Percentiles rank a stretch among this genome's conserved stretches.
Conservation (phyloP, 2,797 vertebrate species). For the Falco berigora region DNA sequence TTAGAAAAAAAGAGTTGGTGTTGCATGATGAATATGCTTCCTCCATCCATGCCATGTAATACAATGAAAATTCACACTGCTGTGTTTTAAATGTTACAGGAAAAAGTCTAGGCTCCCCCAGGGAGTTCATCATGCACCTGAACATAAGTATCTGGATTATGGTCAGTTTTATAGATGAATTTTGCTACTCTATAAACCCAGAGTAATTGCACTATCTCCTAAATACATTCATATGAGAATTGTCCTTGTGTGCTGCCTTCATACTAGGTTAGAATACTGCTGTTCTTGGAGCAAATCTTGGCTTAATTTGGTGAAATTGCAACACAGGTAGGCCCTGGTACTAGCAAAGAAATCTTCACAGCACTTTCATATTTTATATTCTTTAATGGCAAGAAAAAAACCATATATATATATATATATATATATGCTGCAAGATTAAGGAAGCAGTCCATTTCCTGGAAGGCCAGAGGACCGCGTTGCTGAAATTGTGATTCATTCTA, state of each 20-base stretch:
- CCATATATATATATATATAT: no score
- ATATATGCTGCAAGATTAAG: neutral
- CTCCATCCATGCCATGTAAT: neutral
- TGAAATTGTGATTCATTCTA: neutral
- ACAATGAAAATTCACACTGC: neutral
- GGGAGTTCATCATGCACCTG: neutral
- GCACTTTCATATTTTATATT: neutral
- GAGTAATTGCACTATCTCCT: neutral
- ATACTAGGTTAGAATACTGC: neutral
- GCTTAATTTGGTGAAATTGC: neutral
- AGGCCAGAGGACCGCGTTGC: neutral
- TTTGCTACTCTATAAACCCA: neutral
- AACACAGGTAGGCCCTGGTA: neutral
- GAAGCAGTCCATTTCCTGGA: neutral
- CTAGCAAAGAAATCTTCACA: neutral
- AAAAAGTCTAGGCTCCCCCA: neutral
- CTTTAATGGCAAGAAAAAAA: neutral
- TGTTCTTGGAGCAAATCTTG: neutral
- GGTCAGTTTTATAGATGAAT: neutral
- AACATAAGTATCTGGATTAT: neutral
- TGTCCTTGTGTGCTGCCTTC: neutral
- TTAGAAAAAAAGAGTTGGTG: neutral
- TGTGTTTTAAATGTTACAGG: neutral
- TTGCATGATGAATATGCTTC: neutral
- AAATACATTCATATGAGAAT: neutral